Evolutionary conservation across 37 sponge, comb jelly and placozoan species (phyloP).

Genomic region (Tethya wilhelma): DNA sequence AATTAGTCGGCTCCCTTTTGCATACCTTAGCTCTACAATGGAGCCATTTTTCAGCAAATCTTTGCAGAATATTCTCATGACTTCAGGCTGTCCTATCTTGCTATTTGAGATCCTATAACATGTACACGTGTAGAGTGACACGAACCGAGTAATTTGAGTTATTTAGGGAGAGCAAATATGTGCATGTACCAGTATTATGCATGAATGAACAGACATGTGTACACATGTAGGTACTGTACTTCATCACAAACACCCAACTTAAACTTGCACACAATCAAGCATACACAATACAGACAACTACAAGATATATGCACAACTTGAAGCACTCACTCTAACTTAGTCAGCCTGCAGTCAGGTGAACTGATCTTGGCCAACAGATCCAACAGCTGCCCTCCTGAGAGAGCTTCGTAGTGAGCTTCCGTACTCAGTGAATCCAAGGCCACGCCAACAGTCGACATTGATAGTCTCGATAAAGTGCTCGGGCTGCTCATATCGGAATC

Average conservation of each 20-base stretch:
- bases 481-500: no score
- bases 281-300: not conserved
- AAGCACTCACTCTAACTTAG: constrained; percentile 26
- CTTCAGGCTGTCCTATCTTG: constrained; percentile 26
- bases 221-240: not conserved
- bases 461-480: no score
- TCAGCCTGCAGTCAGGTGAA: constrained; percentile 7
- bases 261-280: not conserved
- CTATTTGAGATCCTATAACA: constrained; percentile 21
- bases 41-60: constrained; percentile 23
- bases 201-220: not conserved
- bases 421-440: no score
- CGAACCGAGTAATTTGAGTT: no score
- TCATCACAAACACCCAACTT: not conserved
- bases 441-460: no score
- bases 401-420: not conserved
- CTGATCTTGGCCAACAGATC: not conserved
- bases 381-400: constrained; percentile 5
- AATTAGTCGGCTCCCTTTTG: not conserved
- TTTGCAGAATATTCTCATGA: constrained; percentile 39
- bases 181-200: not conserved
- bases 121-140: no score
- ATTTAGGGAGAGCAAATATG: not conserved
- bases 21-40: constrained; percentile 46
- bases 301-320: not conserved